Base-by-base conservation (phyloP, 2,888 invertebrate genomes). In the Rhorus exstirpatorius region DNA sequence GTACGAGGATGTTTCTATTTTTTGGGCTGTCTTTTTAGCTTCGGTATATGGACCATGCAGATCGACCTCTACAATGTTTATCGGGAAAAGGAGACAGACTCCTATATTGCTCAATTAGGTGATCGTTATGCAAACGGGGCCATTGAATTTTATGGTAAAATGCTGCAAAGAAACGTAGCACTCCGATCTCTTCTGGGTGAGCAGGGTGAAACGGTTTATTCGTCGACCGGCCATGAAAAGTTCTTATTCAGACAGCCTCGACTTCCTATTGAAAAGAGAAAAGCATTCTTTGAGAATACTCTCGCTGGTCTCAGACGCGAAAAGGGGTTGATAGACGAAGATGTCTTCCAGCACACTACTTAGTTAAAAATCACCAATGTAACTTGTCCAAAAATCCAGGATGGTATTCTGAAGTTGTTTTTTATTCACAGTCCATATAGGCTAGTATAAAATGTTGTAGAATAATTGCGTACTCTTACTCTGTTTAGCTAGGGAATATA, bases 61-160 rank as follows among this genome's bases (percentile, higher is more conserved):
- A 95, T 95, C 89, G 97, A 97, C 91, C 93, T 93, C 84, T 94
- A 95, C 10, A 95, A 95, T 89, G 93, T 95, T 21, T 88, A 94
- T 86, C 95, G 94, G 90, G 97, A 97, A 90, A 92, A 93, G 7
- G 85, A 93, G 10, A 94, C 95, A 19, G 97, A 98, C 90, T 93
- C 94, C 72, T 92, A 93, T 83, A 93, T 97, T 19, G 94, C 95
- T 83, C 91, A 94, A 35, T 90, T 96, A 75, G 95, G 95, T 49
- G 92, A 93, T 49, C 94, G 95, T 53, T 97, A 96, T 91, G 93
- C 95, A 8, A 94, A 95, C 89, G 97, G 97, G 60, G 98, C 97
- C 1, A 93, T 95, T 35, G 95, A 96, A 90, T 98, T 95, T 93
- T 98, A 97, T 90, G 94, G 95, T 26, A 97, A 97, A 93, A 90